Conservation (phyloP, 2,113 vertebrate genomes). For the Otocyon megalotis region DNA sequence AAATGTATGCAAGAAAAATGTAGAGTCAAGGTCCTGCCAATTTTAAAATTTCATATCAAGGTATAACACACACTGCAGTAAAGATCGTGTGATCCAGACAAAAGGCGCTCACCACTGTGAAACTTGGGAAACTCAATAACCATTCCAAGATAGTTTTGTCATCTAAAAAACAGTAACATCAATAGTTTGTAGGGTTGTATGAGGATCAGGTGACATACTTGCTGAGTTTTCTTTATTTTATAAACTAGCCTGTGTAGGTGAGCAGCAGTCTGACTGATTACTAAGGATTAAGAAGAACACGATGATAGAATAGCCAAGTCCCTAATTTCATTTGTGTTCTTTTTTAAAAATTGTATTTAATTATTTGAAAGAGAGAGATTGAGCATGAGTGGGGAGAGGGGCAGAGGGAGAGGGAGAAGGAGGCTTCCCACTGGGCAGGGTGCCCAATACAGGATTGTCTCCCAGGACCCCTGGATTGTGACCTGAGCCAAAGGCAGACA, state of each 20-base stretch:
- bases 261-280: not conserved
- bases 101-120: not conserved
- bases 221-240: not conserved
- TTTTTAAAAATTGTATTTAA: not conserved
- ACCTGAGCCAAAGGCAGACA: not conserved
- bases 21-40: not conserved
- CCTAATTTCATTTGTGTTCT: not conserved
- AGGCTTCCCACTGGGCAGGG: not conserved
- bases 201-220: not conserved
- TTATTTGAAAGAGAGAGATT: not conserved
- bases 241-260: not conserved
- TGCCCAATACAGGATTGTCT: not conserved
- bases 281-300: not conserved
- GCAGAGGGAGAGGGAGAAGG: not conserved
- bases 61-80: not conserved
- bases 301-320: not conserved
- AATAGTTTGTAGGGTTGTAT: not conserved
- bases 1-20: slow-evolving; percentile 4
- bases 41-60: not conserved
- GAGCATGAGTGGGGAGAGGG: not conserved
- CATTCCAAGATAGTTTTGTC: not conserved
- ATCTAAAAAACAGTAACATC: not conserved
- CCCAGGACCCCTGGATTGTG: not conserved
- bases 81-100: too few species aligned
- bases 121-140: not conserved